Evolutionary conservation across 2,113 vertebrate genomes (phyloP).

Genomic region (Coracopsis vasa): DNA sequence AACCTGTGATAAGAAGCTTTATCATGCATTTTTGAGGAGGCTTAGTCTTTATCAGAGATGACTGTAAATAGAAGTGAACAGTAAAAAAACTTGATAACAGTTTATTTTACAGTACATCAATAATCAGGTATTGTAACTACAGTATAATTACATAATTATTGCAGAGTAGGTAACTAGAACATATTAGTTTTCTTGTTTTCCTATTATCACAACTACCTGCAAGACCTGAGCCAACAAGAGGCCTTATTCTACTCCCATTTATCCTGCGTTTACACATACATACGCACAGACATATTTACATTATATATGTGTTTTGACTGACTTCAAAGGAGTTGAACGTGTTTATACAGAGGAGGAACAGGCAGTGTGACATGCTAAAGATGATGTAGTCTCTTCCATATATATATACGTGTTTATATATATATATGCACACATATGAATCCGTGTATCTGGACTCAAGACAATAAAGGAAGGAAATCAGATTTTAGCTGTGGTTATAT

Average conservation of each 20-base stretch:
- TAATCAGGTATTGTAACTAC: slow-evolving; percentile 58
- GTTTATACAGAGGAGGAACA: neutral
- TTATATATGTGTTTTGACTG: neutral
- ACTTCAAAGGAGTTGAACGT: neutral
- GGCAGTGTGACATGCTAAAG: neutral
- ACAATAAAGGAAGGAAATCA: neutral
- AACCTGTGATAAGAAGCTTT: slow-evolving; percentile 65
- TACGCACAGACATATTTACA: neutral
- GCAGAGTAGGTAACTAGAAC: neutral
- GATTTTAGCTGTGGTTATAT: slow-evolving; percentile 3
- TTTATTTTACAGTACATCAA: slow-evolving; percentile 59
- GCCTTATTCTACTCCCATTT: neutral
- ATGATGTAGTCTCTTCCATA: neutral
- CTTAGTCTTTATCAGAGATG: slow-evolving; percentile 54
- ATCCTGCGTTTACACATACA: neutral
- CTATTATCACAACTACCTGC: neutral
- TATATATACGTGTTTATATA: neutral
- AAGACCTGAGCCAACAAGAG: neutral
- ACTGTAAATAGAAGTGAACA: slow-evolving; percentile 65
- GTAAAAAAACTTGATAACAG: slow-evolving; percentile 16
- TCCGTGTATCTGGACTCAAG: neutral
- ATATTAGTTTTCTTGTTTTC: neutral
- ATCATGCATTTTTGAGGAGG: slow-evolving; percentile 56
- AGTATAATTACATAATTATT: slow-evolving; percentile 39
- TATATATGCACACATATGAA: neutral